These are phyloP conservation scores for Limnothrissa miodon DNA, from an alignment of 2,113 vertebrate species.

Conservation along the genomic window DNA sequence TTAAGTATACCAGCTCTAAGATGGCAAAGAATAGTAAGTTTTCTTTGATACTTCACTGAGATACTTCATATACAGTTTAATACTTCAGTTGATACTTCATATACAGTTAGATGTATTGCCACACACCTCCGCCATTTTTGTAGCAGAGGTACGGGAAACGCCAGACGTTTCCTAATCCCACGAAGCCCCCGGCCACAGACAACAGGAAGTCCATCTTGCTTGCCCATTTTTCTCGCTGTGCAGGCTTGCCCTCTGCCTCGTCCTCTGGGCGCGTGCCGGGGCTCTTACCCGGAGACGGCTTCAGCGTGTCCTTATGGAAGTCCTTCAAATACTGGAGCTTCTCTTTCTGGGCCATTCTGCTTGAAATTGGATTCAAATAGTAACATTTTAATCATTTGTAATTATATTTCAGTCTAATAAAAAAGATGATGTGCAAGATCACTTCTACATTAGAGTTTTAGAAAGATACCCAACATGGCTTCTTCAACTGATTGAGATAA, in stretches of 20 bases:
- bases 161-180: slow-evolving; percentile 97
- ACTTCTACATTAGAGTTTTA: no score
- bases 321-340: slow-evolving; percentile 97
- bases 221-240: slow-evolving; percentile 95
- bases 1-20: background rate
- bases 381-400: background rate
- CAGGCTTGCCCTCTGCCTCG: slow-evolving; percentile 90
- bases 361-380: background rate
- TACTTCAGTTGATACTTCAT: no score
- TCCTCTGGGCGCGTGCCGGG: slow-evolving; percentile 92
- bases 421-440: background rate
- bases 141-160: slow-evolving; percentile 99
- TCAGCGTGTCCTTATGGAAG: slow-evolving; percentile 97
- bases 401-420: background rate
- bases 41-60: no score
- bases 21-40: background rate
- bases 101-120: slow-evolving; percentile 36
- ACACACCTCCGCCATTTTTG: slow-evolving; percentile 98
- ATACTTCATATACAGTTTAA: no score
- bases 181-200: slow-evolving; percentile 94
- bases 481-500: background rate
- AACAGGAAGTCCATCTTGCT: slow-evolving; percentile 98
- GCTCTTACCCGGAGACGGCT: slow-evolving; percentile 96
- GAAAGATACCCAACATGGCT: background rate
- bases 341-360: slow-evolving; percentile 93